Conservation (phyloP, 2,888 invertebrate species). For the Sturmia bella region DNA sequence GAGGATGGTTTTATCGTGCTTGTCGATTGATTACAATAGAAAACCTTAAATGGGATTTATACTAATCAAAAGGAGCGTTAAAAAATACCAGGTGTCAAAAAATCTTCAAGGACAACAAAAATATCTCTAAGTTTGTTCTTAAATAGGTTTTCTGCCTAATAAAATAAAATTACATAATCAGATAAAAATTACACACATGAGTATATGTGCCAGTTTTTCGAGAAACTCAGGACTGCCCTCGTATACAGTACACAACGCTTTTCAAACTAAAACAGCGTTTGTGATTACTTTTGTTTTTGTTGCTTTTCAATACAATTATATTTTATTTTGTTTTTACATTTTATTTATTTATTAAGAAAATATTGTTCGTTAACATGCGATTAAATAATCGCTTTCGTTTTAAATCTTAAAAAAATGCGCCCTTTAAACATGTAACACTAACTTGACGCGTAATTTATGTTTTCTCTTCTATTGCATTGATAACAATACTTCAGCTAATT, state of each 20-base stretch:
- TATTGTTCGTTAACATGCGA: slow-evolving; percentile 58
- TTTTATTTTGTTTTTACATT: slow-evolving; percentile 23
- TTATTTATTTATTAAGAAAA: slow-evolving; percentile 35
- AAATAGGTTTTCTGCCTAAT: too few relatives aligned
- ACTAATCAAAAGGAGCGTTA: background rate
- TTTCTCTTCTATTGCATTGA: slow-evolving; percentile 1
- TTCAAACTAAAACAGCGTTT: background rate
- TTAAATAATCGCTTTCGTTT: slow-evolving; percentile 28
- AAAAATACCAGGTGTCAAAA: too few relatives aligned
- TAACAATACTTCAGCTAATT: slow-evolving; percentile 15
- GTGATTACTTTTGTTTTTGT: background rate
- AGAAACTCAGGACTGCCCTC: too few relatives aligned
- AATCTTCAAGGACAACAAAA: too few relatives aligned
- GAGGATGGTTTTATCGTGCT: background rate
- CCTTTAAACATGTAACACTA: slow-evolving; percentile 34
- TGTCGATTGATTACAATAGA: too few relatives aligned
- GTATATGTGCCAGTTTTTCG: too few relatives aligned
- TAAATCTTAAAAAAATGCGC: slow-evolving; percentile 21
- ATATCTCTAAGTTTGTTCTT: too few relatives aligned
- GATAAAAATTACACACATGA: too few relatives aligned
- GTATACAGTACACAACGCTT: too few relatives aligned
- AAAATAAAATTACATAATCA: too few relatives aligned
- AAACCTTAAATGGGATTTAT: too few relatives aligned
- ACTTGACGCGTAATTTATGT: slow-evolving; percentile 41
- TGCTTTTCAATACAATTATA: background rate